Percentiles rank a stretch among this genome's conserved stretches.
Evolutionary conservation across 2,888 invertebrate species (phyloP).

Genomic region (Ceramica pisi): DNA sequence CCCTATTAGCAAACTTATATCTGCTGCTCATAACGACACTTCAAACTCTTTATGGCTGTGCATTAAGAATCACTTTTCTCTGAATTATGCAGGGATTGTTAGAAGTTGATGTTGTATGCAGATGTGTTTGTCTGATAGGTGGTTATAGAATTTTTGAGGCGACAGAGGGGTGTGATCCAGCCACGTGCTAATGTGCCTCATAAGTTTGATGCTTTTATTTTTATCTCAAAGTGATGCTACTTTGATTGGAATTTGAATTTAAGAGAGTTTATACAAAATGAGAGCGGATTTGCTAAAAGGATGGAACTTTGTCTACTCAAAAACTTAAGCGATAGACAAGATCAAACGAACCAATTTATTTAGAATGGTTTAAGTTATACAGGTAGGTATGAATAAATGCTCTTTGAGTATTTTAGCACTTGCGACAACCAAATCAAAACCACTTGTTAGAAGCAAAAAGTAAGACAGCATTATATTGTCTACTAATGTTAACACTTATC

Average conservation of each 20-base stretch:
- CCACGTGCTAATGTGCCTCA: constrained; percentile 82
- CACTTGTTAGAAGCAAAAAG: background rate
- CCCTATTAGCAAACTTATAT: constrained; percentile 79
- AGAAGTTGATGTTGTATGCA: constrained; percentile 68
- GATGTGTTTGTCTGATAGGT: constrained; percentile 84
- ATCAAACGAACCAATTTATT: constrained; percentile 32
- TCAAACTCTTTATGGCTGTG: constrained; percentile 39
- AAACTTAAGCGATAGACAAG: constrained; percentile 17
- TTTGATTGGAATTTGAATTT: constrained; percentile 48
- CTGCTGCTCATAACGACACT: constrained; percentile 55
- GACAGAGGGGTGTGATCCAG: constrained; percentile 82
- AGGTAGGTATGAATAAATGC: constrained; percentile 35
- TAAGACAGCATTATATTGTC: background rate
- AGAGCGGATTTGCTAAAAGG: constrained; percentile 10
- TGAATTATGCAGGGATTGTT: constrained; percentile 24
- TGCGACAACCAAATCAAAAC: background rate
- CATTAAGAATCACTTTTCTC: constrained; percentile 64
- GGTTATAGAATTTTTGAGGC: constrained; percentile 87
- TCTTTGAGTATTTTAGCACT: constrained; percentile 31
- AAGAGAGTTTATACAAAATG: constrained; percentile 16
- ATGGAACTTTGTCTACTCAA: constrained; percentile 4
- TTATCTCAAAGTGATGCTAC: constrained; percentile 42
- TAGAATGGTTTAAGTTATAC: constrained; percentile 11
- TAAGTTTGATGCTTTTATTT: constrained; percentile 68
- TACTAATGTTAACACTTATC: background rate